phyloP scores from a whole-genome alignment of 2,113 vertebrate genomes.

The Cebidichthys violaceus region DNA sequence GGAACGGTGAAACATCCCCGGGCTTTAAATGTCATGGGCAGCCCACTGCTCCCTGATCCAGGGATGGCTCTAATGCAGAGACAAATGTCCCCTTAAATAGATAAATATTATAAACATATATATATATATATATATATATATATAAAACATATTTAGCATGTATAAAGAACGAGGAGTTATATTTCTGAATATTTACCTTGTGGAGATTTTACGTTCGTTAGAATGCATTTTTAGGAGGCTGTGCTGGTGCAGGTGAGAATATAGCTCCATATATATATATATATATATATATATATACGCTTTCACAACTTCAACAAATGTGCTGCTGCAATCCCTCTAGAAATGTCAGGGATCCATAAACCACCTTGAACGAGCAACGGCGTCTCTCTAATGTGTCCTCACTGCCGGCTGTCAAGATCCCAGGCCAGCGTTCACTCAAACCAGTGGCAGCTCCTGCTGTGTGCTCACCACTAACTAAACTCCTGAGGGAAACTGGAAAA shows the following conservation, averaged over 20 bases:
- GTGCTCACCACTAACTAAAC: constrained; percentile 3
- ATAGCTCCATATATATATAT: neutral
- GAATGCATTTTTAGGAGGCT: neutral
- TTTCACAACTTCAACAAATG: constrained; percentile 1
- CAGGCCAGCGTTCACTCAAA: neutral
- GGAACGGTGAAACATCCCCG: too few relatives aligned
- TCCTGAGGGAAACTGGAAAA: neutral
- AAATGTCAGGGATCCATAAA: constrained; percentile 14
- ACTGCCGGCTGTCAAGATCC: neutral
- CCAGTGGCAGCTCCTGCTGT: constrained; percentile 23
- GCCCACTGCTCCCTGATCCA: too few relatives aligned
- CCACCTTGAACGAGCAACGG: neutral
- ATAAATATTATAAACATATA: too few relatives aligned
- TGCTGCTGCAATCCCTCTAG: neutral
- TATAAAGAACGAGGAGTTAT: neutral
- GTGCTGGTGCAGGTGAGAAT: neutral
- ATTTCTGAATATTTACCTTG: neutral
- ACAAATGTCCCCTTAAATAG: too few relatives aligned
- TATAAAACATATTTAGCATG: too few relatives aligned
- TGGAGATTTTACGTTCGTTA: neutral
- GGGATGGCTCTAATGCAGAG: too few relatives aligned
- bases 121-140: too few relatives aligned
- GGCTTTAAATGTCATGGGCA: too few relatives aligned
- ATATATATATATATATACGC: too few relatives aligned
- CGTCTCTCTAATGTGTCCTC: constrained; percentile 24